Percentiles rank a stretch among this genome's conserved stretches.
Evolutionary conservation across 2,888 invertebrate genomes (phyloP).

Genomic region (Caenorhabditis doughertyi): DNA sequence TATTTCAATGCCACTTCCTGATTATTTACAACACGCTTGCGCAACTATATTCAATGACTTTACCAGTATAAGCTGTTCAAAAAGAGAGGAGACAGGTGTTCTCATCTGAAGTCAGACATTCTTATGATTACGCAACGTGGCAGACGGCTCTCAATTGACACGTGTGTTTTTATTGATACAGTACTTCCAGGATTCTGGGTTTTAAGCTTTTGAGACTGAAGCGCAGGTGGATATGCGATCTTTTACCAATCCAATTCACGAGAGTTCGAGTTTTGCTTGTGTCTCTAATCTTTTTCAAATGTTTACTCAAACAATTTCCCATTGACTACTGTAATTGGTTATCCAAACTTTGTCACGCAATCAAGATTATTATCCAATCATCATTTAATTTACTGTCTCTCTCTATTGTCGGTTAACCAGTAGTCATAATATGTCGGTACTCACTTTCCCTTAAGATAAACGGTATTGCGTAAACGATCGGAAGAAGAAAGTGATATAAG

Average conservation of each 20-base stretch:
- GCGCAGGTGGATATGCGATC: too few species aligned
- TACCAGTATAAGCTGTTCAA: not conserved
- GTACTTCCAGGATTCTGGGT: not conserved
- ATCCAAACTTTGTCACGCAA: slow-evolving; percentile 19
- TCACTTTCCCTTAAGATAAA: too few species aligned
- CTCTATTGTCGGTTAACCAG: slow-evolving; percentile 24
- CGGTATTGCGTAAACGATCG: slow-evolving; percentile 40
- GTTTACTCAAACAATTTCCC: not conserved
- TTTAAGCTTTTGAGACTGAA: too few species aligned
- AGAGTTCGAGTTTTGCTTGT: too few species aligned
- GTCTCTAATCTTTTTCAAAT: too few species aligned
- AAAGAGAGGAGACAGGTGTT: slow-evolving; percentile 13
- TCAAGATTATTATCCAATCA: slow-evolving; percentile 12
- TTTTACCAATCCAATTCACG: too few species aligned
- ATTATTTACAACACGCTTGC: slow-evolving; percentile 43
- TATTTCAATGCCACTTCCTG: not conserved
- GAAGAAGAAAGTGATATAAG: slow-evolving; percentile 38
- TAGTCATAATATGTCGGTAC: not conserved
- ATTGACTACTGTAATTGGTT: slow-evolving; percentile 36
- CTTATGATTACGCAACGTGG: slow-evolving; percentile 53
- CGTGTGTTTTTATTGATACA: slow-evolving; percentile 29
- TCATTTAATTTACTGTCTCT: slow-evolving; percentile 42
- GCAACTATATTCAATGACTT: slow-evolving; percentile 27
- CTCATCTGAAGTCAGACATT: slow-evolving; percentile 10
- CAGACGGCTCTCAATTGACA: slow-evolving; percentile 43